A percentile compares a stretch with the other conserved stretches of the same genome.
Conservation (phyloP, 2,113 vertebrate genomes). For the Zosterops japonicus region DNA sequence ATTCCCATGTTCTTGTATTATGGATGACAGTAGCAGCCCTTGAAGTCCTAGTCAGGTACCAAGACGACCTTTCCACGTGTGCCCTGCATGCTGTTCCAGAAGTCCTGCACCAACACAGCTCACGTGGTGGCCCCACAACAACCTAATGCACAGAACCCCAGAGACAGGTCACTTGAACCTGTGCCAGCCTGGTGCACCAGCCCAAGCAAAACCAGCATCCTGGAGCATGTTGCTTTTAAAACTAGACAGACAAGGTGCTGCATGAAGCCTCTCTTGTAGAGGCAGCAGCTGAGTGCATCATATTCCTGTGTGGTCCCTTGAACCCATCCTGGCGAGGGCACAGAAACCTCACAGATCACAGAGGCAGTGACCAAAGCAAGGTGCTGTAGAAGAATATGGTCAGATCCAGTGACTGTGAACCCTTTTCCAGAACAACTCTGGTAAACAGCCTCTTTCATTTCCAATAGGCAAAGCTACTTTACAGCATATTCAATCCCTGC, state of each 20-base stretch:
- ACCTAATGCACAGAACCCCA: background rate
- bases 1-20: background rate
- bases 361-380: background rate
- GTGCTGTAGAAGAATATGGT: background rate
- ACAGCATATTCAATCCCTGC: background rate
- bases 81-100: background rate
- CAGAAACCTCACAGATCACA: background rate
- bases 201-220: background rate
- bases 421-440: background rate
- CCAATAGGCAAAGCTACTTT: background rate
- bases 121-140: background rate
- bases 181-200: fast-evolving
- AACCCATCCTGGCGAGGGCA: fast-evolving
- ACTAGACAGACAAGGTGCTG: background rate
- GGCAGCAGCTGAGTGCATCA: background rate
- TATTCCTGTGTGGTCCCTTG: fast-evolving
- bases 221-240: background rate
- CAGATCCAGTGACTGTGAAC: background rate
- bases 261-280: background rate
- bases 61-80: background rate
- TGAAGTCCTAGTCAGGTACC: background rate
- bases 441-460: background rate
- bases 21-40: background rate
- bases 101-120: background rate
- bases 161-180: background rate